Evolutionary conservation across 2,888 invertebrate species (phyloP).

Genomic region (Rhorus exstirpatorius): DNA sequence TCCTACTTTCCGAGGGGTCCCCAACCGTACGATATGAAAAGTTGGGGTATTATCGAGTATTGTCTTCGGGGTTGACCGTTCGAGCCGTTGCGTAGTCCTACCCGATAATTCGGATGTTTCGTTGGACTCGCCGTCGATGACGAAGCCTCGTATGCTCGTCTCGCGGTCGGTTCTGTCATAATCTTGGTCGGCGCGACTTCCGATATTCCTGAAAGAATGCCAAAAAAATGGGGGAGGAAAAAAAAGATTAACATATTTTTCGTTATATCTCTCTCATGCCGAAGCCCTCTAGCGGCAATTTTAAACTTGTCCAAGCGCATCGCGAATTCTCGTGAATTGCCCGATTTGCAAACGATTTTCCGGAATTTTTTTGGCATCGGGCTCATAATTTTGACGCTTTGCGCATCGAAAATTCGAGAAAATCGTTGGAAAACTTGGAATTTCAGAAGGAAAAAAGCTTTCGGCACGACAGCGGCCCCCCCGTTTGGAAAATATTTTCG

Average conservation of each 20-base stretch:
- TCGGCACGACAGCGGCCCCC: no score
- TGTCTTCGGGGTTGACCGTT: slow-evolving; percentile 79
- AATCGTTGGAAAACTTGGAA: no score
- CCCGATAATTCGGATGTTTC: slow-evolving; percentile 75
- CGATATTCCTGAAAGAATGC: slow-evolving; percentile 32
- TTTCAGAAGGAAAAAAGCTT: no score
- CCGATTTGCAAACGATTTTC: no score
- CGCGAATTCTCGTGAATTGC: no score
- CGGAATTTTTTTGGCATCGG: no score
- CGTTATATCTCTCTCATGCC: neutral
- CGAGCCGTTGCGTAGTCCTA: slow-evolving; percentile 76
- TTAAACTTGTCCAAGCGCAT: no score
- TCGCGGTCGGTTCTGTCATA: slow-evolving; percentile 4
- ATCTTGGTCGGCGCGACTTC: slow-evolving; percentile 50
- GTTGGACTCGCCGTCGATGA: slow-evolving; percentile 47
- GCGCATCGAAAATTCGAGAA: no score
- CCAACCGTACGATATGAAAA: slow-evolving; percentile 88
- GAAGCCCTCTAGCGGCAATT: no score
- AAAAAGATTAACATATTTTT: neutral
- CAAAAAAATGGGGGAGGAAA: neutral
- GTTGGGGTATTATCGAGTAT: slow-evolving; percentile 86
- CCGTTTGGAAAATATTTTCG: no score
- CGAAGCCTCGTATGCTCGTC: slow-evolving; percentile 49
- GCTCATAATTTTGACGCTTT: no score
- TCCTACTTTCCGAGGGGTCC: slow-evolving; percentile 86